phyloP scores from a whole-genome alignment of 2,113 vertebrate genomes.

The Corythoichthys intestinalis region DNA sequence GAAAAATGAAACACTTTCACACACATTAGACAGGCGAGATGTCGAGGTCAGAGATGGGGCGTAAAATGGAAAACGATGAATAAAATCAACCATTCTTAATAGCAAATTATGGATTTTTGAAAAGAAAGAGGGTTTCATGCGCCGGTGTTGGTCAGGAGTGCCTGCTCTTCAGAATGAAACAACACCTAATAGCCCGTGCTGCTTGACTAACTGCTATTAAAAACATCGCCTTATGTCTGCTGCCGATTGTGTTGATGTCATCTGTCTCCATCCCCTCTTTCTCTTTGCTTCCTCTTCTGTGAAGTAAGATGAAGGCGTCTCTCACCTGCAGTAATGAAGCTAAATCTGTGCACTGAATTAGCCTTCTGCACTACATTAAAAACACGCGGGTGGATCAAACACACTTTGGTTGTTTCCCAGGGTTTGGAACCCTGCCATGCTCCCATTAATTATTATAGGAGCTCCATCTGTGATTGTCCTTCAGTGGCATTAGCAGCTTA shows the following conservation, averaged over 20 bases:
- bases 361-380: constrained; percentile 73
- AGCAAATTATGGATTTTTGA: constrained; percentile 53
- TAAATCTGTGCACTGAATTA: constrained; percentile 66
- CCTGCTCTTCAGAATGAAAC: constrained; percentile 66
- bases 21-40: constrained; percentile 44
- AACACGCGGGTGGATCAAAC: constrained; percentile 71
- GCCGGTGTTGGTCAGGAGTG: constrained; percentile 53
- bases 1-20: constrained; percentile 45
- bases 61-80: constrained; percentile 39
- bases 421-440: constrained; percentile 71
- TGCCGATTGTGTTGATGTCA: neutral
- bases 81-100: constrained; percentile 50
- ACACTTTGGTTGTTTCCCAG: constrained; percentile 63
- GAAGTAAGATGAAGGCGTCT: constrained; percentile 39
- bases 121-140: constrained; percentile 49
- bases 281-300: constrained; percentile 41
- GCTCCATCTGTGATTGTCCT: constrained; percentile 73
- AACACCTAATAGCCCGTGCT: constrained; percentile 67
- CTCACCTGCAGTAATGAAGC: constrained; percentile 69
- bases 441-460: constrained; percentile 73
- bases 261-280: constrained; percentile 35
- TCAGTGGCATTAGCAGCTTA: constrained; percentile 61
- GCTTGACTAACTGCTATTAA: constrained; percentile 75
- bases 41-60: constrained; percentile 43
- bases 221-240: constrained; percentile 55